Evolutionary conservation across 2,888 invertebrate genomes (phyloP), one percentile per base, ranked within the genome.

Genomic region (Protonemura montana): DNA sequence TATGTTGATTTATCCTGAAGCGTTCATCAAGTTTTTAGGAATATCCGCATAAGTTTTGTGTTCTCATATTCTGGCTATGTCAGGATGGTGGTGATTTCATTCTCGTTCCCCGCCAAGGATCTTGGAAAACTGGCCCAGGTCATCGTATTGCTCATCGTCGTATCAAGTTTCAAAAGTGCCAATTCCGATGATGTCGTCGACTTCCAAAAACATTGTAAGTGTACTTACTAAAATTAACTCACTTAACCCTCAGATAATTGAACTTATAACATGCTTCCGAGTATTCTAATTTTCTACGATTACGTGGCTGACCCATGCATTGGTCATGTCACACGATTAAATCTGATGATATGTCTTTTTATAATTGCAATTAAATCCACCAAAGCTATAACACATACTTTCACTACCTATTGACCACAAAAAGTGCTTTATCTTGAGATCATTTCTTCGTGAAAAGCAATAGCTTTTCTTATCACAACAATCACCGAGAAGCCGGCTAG

Each of bases 151-250:
- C n/a, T 76, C 35, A 35, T 28, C 81, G 6, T 83, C 82, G 25
- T 83, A 30, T 41, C 82, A 41, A 25, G 42, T 42, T 41, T 83
- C 25, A 35, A 35, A n/a, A n/a, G 28, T 16, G 87, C 82, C 82
- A 85, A 13, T 81, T 82, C 87, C 7, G 87, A 87, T 59, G 87
- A 87, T 59, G 82, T 82, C 13, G 25, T 28, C 13, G 86, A 87
- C 35, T 87, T 87, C 85, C 87, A 87, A n/a, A 86, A 82, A 76
- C 59, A 85, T 84, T 76, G 87, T 87, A 30, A 87, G 87, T 87
- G 84, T 7, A n/a, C n/a, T 35, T 35, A 21, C 59, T 21, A 59
- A n/a, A n/a, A 59, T 59, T 59, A 3, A 21, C 59, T 13, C 21
- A 10, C 16, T 59, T 59, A 59, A 59, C 59, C 59, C 13, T 21